phyloP scores from a whole-genome alignment of 2,797 vertebrate genomes.

The Erethizon dorsatum region DNA sequence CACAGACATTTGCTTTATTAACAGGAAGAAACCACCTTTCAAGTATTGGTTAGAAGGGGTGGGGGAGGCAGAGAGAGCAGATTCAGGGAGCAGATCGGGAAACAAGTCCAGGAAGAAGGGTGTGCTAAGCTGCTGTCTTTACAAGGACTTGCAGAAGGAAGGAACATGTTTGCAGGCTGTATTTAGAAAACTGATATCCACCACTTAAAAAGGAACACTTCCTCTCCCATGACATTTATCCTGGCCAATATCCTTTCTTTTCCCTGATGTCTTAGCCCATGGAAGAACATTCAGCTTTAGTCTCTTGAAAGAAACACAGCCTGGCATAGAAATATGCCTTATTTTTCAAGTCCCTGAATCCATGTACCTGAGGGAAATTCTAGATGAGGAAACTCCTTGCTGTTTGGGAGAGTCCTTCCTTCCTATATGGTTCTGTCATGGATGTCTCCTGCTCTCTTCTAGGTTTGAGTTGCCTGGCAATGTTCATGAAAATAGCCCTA shows the following conservation, averaged over 20 bases:
- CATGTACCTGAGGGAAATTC: not conserved
- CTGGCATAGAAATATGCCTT: constrained; percentile 55
- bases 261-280: constrained; percentile 64
- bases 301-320: constrained; percentile 65
- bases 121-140: constrained; percentile 24
- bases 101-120: constrained; percentile 33
- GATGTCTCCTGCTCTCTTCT: not conserved
- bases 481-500: constrained; percentile 22
- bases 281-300: constrained; percentile 68
- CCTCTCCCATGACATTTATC: constrained; percentile 68
- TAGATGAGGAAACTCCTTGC: not conserved
- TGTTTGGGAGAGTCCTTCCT: not conserved
- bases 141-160: constrained; percentile 69
- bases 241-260: constrained; percentile 58
- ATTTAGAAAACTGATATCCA: constrained; percentile 78
- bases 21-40: constrained; percentile 65
- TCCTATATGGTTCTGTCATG: not conserved
- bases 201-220: constrained; percentile 76
- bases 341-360: not conserved
- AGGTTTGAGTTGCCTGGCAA: constrained; percentile 22
- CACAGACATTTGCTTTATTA: constrained; percentile 52
- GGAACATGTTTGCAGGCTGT: constrained; percentile 62
- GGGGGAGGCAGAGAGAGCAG: not conserved
- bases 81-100: constrained; percentile 60
- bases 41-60: not conserved